Base-by-base conservation (phyloP, 2,888 invertebrate species). In the Ophion costatus region DNA sequence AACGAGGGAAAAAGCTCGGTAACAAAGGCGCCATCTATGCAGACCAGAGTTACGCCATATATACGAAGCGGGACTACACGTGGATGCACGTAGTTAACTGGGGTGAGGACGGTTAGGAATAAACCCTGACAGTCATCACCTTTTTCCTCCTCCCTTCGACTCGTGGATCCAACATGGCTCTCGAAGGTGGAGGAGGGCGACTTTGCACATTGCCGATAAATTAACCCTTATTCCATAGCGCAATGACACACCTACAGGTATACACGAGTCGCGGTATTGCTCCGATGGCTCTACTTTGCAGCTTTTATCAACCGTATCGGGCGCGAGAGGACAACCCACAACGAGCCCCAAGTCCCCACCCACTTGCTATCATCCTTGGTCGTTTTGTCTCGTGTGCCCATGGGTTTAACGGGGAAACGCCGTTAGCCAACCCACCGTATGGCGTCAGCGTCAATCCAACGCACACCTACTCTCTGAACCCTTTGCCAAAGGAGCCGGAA, bases 161-260 rank as follows among this genome's bases (percentile, higher is more conserved):
- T 78, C 22, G 61, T n/a, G 83, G 87, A 88, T 87, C 86, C 90
- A 91, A 91, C 90, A 91, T 91, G 91, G 90, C 90, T 86, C 89
- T 87, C 75, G 67, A 83, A 82, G 80, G 81, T 45, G 45, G 80
- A 78, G 74, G 45, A 70, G 24, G 79, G 78, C 64, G 83, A 84
- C 85, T 86, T 80, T 57, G 75, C 84, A 67, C 85, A 80, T 88
- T 86, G 66, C 82, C 56, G 80, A 85, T 88, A 81, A 90, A 87
- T 88, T 88, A 88, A 89, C 87, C 80, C 80, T 82, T 61, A 69
- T 70, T 63, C 82, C 51, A 66, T 57, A 56, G 56, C 17, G 64
- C 45, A 73, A 70, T 71, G 70, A 64, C 59, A 76, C 51, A 76
- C 57, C 71, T 66, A 69, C 56, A 45, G 59, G 51, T 56, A 70